Conservation (phyloP, 2,113 vertebrate genomes). For the Poeciliopsis occidentalis region DNA sequence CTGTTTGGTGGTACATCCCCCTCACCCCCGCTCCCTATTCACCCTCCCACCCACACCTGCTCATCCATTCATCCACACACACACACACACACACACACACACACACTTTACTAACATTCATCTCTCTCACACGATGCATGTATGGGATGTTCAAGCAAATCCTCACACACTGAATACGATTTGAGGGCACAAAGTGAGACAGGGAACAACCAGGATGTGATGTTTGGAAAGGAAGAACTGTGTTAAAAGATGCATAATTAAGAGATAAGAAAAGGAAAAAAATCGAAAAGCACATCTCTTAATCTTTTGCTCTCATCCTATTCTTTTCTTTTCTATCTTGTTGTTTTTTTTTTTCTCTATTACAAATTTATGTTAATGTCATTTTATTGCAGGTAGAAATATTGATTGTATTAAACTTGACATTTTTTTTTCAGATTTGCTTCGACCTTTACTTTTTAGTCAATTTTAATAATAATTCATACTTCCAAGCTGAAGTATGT, state of each 20-base stretch:
- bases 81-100: constrained; percentile 11
- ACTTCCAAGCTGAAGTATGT: too few relatives aligned
- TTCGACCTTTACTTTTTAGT: too few relatives aligned
- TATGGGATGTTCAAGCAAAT: constrained; percentile 26
- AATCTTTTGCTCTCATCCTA: not conserved
- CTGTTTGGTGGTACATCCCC: constrained; percentile 25
- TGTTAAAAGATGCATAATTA: not conserved
- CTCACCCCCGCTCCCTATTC: not conserved
- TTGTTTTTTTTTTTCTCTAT: not conserved
- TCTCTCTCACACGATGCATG: constrained; percentile 54
- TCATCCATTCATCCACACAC: constrained; percentile 20
- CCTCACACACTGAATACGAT: constrained; percentile 7
- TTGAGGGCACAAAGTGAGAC: constrained; percentile 12
- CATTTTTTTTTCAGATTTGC: too few relatives aligned
- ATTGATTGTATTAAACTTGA: too few relatives aligned
- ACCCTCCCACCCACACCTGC: not conserved
- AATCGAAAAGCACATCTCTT: not conserved
- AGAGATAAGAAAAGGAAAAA: not conserved
- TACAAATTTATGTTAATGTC: not conserved
- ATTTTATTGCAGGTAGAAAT: too few relatives aligned
- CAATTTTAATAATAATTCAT: too few relatives aligned
- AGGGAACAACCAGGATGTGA: constrained; percentile 21
- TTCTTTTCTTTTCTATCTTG: not conserved
- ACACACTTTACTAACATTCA: constrained; percentile 55
- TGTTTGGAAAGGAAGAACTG: not conserved